Conservation (phyloP, 2,113 vertebrate genomes). For the Suricata suricatta region DNA sequence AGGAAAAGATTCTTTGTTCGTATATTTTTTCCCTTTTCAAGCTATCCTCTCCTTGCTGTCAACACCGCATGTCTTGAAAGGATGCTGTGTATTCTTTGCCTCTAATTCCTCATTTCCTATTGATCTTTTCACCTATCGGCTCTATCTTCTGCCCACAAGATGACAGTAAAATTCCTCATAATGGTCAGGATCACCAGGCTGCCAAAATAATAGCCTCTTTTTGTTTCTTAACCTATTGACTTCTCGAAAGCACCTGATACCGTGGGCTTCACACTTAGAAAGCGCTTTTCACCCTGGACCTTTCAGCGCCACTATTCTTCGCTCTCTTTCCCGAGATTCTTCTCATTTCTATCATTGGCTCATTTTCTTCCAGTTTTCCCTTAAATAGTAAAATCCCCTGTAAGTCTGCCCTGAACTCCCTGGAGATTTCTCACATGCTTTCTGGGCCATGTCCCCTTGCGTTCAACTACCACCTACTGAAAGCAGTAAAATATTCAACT, state of each 20-base stretch:
- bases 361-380: not conserved
- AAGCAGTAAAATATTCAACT: not conserved
- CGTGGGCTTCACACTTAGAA: too few species aligned
- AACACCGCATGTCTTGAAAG: not conserved
- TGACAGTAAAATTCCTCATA: not conserved
- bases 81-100: not conserved
- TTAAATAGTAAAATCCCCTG: not conserved
- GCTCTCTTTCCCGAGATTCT: not conserved
- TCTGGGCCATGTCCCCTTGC: not conserved
- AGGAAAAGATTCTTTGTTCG: not conserved
- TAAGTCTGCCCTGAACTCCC: not conserved
- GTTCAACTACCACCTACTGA: not conserved
- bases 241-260: not conserved
- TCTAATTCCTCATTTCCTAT: not conserved
- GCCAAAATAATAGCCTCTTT: not conserved
- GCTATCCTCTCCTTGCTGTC: not conserved
- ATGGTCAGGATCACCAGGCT: not conserved
- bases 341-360: not conserved
- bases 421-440: not conserved
- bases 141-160: not conserved
- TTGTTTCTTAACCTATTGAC: not conserved
- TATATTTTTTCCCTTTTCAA: not conserved
- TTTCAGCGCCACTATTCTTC: not conserved
- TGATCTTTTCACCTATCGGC: not conserved
- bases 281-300: accelerated